Conservation (phyloP, 2,113 vertebrate genomes). For the Burhinus oedicnemus region DNA sequence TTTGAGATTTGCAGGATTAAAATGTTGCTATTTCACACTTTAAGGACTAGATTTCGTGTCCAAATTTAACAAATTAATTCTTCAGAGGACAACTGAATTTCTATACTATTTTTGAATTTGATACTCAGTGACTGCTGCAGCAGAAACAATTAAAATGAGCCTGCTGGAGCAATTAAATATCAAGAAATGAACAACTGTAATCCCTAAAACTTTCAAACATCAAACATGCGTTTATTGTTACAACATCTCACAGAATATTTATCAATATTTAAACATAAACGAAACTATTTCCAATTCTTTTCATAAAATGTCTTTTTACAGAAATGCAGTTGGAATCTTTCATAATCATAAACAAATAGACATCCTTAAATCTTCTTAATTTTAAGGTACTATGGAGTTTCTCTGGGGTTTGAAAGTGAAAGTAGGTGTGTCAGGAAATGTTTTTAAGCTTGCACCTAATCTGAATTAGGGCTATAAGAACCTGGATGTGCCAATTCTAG, state of each 20-base stretch:
- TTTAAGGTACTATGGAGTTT: not conserved
- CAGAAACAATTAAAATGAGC: not conserved
- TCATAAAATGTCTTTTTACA: not conserved
- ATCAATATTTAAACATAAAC: not conserved
- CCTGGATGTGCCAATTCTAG: not conserved
- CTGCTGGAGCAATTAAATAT: not conserved
- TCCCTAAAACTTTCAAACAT: not conserved
- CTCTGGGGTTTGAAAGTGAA: not conserved
- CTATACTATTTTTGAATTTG: not conserved
- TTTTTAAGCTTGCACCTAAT: not conserved
- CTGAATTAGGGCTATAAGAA: not conserved
- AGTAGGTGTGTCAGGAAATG: not conserved
- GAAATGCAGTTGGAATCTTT: not conserved
- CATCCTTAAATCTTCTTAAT: not conserved
- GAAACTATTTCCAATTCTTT: not conserved
- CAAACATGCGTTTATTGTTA: not conserved
- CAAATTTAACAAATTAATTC: not conserved
- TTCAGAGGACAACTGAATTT: not conserved
- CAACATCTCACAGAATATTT: not conserved
- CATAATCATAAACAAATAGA: not conserved
- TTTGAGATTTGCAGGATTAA: not conserved
- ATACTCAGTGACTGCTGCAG: not conserved
- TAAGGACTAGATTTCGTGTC: not conserved
- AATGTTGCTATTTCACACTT: not conserved
- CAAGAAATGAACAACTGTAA: not conserved